phyloP scores from a whole-genome alignment of 1,140 invertebrate species.

The Tribolium madens region DNA sequence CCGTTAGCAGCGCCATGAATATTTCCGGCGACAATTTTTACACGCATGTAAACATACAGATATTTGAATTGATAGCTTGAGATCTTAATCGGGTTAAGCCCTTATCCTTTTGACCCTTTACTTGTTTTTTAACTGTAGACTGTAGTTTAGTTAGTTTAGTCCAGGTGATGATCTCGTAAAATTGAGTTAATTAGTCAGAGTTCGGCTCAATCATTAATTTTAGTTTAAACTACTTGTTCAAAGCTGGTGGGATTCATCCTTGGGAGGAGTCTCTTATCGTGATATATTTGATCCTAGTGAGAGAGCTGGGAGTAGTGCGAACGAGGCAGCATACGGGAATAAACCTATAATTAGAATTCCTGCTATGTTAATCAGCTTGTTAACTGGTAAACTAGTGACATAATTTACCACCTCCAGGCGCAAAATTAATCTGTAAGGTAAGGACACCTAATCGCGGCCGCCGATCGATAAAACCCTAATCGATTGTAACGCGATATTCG shows the following conservation, averaged over 20 bases:
- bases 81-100: neutral
- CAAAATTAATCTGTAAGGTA: constrained; percentile 5
- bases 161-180: neutral
- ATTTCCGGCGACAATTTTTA: neutral
- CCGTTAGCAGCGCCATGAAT: neutral
- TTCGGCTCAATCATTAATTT: constrained; percentile 12
- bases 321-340: constrained; percentile 17
- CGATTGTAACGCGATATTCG: neutral
- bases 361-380: constrained; percentile 37
- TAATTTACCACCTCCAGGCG: constrained; percentile 34
- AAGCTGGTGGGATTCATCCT: constrained; percentile 22
- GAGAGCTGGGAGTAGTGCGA: constrained; percentile 10
- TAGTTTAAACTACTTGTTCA: constrained; percentile 13
- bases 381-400: constrained; percentile 32
- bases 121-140: neutral
- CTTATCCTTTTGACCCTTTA: neutral
- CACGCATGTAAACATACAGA: neutral
- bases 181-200: neutral
- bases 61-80: neutral
- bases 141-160: neutral
- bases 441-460: neutral
- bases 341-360: constrained; percentile 37
- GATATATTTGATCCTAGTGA: constrained; percentile 27
- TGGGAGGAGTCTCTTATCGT: constrained; percentile 27
- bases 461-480: neutral